Percentiles rank a stretch among this genome's conserved stretches.
phyloP scores from a whole-genome alignment of 2,797 vertebrate species.

The Novumbra hubbsi region DNA sequence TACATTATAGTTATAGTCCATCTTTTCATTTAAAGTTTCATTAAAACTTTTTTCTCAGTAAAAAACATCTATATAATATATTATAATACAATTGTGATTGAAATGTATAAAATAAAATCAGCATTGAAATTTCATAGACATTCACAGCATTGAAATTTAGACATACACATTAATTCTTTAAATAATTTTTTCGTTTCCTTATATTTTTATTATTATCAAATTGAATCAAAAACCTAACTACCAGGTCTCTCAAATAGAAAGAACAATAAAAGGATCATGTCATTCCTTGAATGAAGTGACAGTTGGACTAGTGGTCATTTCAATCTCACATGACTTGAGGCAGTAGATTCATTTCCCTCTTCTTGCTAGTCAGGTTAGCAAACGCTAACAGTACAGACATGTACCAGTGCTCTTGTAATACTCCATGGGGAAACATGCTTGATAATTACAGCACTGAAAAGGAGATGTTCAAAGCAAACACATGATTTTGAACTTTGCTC shows the following conservation, averaged over 20 bases:
- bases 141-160: too few relatives aligned
- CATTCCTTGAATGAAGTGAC: constrained; percentile 18
- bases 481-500: not conserved
- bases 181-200: constrained; percentile 6
- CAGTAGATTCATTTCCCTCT: constrained; percentile 37
- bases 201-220: not conserved
- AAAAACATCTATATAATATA: too few relatives aligned
- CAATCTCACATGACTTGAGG: constrained; percentile 43
- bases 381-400: constrained; percentile 4
- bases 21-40: too few relatives aligned
- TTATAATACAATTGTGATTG: too few relatives aligned
- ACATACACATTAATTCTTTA: not conserved
- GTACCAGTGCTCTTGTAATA: not conserved
- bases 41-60: too few relatives aligned
- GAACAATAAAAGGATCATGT: not conserved
- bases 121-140: too few relatives aligned
- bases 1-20: too few relatives aligned
- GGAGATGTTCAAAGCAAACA: not conserved
- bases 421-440: not conserved
- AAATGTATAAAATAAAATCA: too few relatives aligned
- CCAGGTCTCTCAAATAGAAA: constrained; percentile 31
- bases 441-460: not conserved
- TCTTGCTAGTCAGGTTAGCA: constrained; percentile 32
- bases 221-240: not conserved
- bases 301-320: constrained; percentile 49